phyloP scores from a whole-genome alignment of 2,888 invertebrate species.

The Oligia strigilis region DNA sequence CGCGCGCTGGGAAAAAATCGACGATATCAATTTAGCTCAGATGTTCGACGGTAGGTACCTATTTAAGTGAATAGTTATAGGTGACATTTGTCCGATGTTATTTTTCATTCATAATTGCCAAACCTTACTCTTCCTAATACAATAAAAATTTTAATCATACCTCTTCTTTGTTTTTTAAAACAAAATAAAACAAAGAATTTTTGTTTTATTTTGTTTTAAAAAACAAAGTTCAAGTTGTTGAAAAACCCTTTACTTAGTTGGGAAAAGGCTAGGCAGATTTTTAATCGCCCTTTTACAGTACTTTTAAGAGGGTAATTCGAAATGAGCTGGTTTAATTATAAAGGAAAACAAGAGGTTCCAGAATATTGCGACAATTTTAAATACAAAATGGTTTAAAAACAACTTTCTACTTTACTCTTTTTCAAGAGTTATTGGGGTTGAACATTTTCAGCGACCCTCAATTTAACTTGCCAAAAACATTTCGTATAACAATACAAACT shows the following conservation, averaged over 20 bases:
- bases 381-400: not conserved
- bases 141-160: too few species aligned
- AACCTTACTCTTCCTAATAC: too few species aligned
- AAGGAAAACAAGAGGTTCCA: not conserved
- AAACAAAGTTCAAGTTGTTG: too few species aligned
- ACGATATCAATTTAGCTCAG: too few species aligned
- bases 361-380: not conserved
- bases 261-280: not conserved
- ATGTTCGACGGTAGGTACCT: too few species aligned
- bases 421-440: not conserved
- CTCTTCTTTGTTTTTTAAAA: too few species aligned
- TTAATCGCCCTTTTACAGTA: not conserved
- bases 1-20: too few species aligned
- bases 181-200: too few species aligned
- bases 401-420: not conserved
- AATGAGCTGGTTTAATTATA: not conserved
- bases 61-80: too few species aligned
- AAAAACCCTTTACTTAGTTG: not conserved
- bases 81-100: too few species aligned
- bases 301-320: not conserved
- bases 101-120: too few species aligned
- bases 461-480: constrained; percentile 29
- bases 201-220: too few species aligned
- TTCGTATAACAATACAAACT: constrained; percentile 33
- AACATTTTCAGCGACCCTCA: constrained; percentile 7